phyloP scores from a whole-genome alignment of 2,797 vertebrate genomes.

The Buphagus erythrorhynchus region DNA sequence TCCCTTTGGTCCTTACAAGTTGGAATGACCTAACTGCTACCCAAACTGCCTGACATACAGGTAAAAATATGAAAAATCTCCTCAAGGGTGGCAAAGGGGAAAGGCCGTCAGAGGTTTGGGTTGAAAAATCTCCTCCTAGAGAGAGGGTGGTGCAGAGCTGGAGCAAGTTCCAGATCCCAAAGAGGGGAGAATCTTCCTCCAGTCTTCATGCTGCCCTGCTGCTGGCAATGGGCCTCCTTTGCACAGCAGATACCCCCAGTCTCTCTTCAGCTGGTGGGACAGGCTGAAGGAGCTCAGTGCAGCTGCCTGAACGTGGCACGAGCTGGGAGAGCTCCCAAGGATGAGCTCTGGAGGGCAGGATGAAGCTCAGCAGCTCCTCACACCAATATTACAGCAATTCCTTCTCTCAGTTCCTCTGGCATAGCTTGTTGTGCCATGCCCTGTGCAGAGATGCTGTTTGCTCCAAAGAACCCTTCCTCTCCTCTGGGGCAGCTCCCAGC shows the following conservation, averaged over 20 bases:
- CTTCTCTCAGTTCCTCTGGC: not conserved
- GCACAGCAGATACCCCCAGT: not conserved
- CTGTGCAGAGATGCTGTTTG: not conserved
- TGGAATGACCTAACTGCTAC: not conserved
- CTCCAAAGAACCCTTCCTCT: not conserved
- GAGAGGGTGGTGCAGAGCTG: not conserved
- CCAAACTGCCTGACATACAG: not conserved
- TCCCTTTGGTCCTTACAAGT: not conserved
- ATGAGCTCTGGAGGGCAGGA: not conserved
- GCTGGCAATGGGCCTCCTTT: not conserved
- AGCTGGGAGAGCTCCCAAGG: not conserved
- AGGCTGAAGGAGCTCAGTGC: not conserved
- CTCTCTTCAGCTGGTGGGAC: not conserved
- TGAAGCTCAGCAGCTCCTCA: not conserved
- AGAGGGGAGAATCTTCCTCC: not conserved
- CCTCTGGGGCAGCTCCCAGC: not conserved
- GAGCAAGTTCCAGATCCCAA: not conserved
- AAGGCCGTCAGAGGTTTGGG: not conserved
- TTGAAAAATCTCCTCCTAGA: not conserved
- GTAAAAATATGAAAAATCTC: not conserved
- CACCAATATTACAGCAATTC: not conserved
- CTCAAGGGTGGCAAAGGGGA: not conserved
- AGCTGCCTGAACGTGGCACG: accelerated
- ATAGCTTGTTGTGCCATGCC: accelerated
- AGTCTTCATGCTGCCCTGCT: too few species aligned